phyloP scores from a whole-genome alignment of 2,797 vertebrate genomes.

The Sibirionetta formosa region DNA sequence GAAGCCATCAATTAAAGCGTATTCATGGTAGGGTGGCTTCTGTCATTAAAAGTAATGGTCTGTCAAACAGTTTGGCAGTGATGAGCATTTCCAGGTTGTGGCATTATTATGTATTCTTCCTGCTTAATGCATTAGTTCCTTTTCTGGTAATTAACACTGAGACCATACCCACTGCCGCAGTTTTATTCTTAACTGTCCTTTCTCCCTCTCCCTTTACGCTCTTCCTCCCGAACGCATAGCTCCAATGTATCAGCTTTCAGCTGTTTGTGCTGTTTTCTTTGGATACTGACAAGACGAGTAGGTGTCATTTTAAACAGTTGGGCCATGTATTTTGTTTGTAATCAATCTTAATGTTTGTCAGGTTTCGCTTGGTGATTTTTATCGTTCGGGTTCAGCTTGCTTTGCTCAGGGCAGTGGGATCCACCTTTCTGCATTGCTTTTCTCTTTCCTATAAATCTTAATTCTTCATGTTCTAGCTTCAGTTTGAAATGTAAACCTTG shows the following conservation, averaged over 20 bases:
- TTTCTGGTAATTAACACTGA: neutral
- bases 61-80: neutral
- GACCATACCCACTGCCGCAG: neutral
- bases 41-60: neutral
- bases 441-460: neutral
- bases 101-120: rapidly evolving
- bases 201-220: neutral
- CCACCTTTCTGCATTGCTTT: neutral
- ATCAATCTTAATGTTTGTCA: neutral
- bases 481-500: slow-evolving; percentile 19
- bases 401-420: neutral
- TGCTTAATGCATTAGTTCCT: neutral
- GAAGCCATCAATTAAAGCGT: neutral
- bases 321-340: neutral
- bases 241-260: neutral
- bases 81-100: rapidly evolving
- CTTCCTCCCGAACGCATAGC: neutral
- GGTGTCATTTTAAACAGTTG: neutral
- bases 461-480: neutral
- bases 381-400: neutral
- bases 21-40: neutral
- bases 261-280: neutral
- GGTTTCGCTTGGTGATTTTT: neutral
- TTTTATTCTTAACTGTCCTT: neutral
- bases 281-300: neutral